Conservation (phyloP, 1,140 invertebrate species). For the Ips typographus region DNA sequence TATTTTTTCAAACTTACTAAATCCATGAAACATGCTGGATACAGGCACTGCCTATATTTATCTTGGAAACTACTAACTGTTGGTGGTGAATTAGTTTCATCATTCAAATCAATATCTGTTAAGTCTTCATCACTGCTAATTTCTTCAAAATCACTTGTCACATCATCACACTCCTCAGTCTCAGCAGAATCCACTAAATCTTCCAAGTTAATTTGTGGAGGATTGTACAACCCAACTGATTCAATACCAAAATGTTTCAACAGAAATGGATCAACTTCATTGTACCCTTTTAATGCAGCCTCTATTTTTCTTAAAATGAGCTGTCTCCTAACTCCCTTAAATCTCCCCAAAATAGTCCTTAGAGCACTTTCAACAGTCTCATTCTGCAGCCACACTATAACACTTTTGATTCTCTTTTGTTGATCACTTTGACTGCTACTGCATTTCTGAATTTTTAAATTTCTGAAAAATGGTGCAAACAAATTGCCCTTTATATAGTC, state of each 20-base stretch:
- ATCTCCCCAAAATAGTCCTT: conserved; percentile 61
- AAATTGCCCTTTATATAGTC: conserved; percentile 74
- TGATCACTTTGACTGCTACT: conserved; percentile 60
- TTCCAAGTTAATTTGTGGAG: not conserved
- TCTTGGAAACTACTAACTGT: conserved; percentile 58
- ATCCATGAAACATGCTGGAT: conserved; percentile 68
- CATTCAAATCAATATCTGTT: not conserved
- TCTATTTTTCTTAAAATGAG: conserved; percentile 60
- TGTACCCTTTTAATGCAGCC: conserved; percentile 64
- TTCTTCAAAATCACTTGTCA: not conserved
- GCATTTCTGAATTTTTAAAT: conserved; percentile 64
- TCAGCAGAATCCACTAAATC: conserved; percentile 28
- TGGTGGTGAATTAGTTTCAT: conserved; percentile 21
- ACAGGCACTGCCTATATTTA: conserved; percentile 58
- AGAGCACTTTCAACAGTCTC: conserved; percentile 70
- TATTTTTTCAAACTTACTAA: conserved; percentile 64
- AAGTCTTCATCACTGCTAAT: not conserved
- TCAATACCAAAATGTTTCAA: conserved; percentile 58
- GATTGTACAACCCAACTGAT: not conserved
- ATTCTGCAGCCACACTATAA: conserved; percentile 73
- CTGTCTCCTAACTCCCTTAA: conserved; percentile 58
- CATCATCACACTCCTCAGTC: conserved; percentile 27
- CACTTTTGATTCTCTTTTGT: conserved; percentile 63
- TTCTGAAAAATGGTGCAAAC: conserved; percentile 70
- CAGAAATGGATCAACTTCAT: conserved; percentile 57